Conservation (phyloP, 2,113 vertebrate genomes). For the Arenaria interpres region DNA sequence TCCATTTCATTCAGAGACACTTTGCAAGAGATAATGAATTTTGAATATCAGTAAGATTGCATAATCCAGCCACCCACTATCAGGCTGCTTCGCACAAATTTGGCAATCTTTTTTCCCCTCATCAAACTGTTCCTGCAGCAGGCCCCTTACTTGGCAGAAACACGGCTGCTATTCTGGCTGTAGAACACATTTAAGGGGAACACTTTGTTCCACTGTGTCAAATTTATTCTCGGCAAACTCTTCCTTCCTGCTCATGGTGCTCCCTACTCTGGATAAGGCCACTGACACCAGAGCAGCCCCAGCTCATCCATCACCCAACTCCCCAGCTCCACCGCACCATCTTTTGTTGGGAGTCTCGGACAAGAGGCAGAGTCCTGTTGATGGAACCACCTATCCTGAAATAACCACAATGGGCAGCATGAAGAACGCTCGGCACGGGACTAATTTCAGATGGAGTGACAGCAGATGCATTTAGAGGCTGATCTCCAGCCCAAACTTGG, state of each 20-base stretch:
- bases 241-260: background rate
- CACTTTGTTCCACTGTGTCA: background rate
- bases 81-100: constrained; percentile 27
- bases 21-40: background rate
- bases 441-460: rapidly evolving
- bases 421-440: rapidly evolving
- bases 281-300: background rate
- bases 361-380: background rate
- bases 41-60: background rate
- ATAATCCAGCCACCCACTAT: constrained; percentile 28
- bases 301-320: background rate
- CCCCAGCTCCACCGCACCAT: background rate
- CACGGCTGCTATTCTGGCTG: background rate
- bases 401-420: background rate
- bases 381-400: background rate
- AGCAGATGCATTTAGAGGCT: background rate
- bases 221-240: background rate
- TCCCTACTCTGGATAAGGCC: background rate
- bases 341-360: background rate
- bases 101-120: background rate
- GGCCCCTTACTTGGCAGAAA: constrained; percentile 31
- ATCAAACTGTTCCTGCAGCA: constrained; percentile 31
- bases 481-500: background rate
- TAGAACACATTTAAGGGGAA: constrained; percentile 14
- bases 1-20: background rate